Evolutionary conservation across 1,140 invertebrate species (phyloP).

Genomic region (Calycopis cecrops): DNA sequence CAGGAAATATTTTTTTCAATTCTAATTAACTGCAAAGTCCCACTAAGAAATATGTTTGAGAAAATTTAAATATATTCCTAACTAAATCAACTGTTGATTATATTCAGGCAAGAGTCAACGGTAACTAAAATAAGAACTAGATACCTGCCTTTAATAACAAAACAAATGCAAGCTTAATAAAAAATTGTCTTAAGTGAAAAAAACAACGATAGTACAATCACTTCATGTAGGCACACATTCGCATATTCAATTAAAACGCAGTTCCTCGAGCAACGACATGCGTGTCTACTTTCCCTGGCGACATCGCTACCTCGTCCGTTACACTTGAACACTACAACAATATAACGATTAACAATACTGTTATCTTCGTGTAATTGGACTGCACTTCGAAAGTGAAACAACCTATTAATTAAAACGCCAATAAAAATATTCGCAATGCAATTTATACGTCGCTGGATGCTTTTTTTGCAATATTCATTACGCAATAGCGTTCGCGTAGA

Average conservation of each 20-base stretch:
- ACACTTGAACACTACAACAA: slow-evolving; percentile 38
- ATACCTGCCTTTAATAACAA: too few species aligned
- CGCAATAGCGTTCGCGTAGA: too few species aligned
- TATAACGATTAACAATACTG: slow-evolving; percentile 23
- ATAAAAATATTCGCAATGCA: neutral
- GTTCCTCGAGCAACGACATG: slow-evolving; percentile 55
- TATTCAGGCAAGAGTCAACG: too few species aligned
- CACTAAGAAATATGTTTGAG: too few species aligned
- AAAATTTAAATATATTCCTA: too few species aligned
- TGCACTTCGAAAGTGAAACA: slow-evolving; percentile 46
- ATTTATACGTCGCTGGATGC: slow-evolving; percentile 21
- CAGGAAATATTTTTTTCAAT: too few species aligned
- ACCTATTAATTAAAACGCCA: slow-evolving; percentile 32
- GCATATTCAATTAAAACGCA: slow-evolving; percentile 43
- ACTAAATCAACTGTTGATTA: too few species aligned
- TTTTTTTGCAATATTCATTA: too few species aligned
- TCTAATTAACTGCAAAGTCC: too few species aligned
- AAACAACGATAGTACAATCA: neutral
- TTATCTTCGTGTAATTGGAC: slow-evolving; percentile 25
- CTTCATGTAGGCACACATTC: slow-evolving; percentile 39
- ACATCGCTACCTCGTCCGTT: slow-evolving; percentile 29
- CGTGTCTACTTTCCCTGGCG: slow-evolving; percentile 57
- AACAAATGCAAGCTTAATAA: too few species aligned
- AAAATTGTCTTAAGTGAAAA: neutral
- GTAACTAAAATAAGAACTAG: too few species aligned